phyloP scores from a whole-genome alignment of 2,113 vertebrate species.

The Festucalex cinctus region DNA sequence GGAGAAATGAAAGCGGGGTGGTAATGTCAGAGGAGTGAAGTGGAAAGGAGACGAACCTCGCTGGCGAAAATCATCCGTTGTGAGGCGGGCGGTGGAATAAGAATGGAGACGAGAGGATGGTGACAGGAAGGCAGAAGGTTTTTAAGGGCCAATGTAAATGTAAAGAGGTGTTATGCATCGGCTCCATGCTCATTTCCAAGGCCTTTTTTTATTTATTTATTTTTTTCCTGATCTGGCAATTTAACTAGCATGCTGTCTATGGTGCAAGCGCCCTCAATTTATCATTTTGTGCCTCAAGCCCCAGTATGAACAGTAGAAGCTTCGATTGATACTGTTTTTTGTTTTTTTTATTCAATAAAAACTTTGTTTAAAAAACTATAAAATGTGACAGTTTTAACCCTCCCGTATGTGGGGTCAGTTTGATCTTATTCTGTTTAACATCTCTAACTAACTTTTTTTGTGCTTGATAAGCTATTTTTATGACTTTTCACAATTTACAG shows the following conservation, averaged over 20 bases:
- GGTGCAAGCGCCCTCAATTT: slow-evolving; percentile 14
- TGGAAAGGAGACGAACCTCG: slow-evolving; percentile 41
- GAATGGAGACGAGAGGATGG: slow-evolving; percentile 18
- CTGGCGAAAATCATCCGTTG: slow-evolving; percentile 27
- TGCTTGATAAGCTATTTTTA: too few species aligned
- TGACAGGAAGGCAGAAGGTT: slow-evolving; percentile 20
- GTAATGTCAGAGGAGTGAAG: slow-evolving; percentile 42
- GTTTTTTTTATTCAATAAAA: background rate
- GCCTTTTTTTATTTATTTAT: too few species aligned
- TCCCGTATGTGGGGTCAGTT: too few species aligned
- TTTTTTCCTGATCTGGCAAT: slow-evolving; percentile 14
- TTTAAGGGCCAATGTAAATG: slow-evolving; percentile 28
- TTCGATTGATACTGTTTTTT: background rate
- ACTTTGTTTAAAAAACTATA: background rate
- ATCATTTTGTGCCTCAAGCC: background rate
- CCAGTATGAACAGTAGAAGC: background rate
- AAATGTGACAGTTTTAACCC: too few species aligned
- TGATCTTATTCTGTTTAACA: too few species aligned
- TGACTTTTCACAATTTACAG: too few species aligned
- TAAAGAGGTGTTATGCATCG: slow-evolving; percentile 23
- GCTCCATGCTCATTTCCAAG: slow-evolving; percentile 12
- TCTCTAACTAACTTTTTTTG: too few species aligned
- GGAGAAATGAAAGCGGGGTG: slow-evolving; percentile 24
- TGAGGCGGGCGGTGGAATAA: slow-evolving; percentile 23
- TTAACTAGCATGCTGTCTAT: background rate